phyloP scores from a whole-genome alignment of 2,113 vertebrate species.

The Carollia perspicillata region DNA sequence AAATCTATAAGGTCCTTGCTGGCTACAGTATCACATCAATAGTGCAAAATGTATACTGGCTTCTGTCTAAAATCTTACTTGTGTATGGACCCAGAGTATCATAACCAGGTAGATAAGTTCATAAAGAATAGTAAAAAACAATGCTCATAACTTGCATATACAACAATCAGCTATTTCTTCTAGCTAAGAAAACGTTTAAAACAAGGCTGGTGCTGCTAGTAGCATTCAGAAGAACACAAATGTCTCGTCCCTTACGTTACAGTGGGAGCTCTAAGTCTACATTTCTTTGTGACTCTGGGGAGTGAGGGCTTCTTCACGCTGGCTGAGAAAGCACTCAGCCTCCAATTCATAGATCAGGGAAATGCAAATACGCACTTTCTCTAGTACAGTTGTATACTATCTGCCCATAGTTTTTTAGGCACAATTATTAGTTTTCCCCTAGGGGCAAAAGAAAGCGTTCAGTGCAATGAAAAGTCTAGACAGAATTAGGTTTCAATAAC shows the following conservation, averaged over 20 bases:
- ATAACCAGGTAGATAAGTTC: conserved; percentile 72
- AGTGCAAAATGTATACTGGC: conserved; percentile 59
- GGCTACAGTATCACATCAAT: conserved; percentile 65
- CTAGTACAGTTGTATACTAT: conserved; percentile 75
- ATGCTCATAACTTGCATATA: conserved; percentile 62
- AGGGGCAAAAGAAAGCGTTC: conserved; percentile 82
- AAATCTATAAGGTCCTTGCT: conserved; percentile 69
- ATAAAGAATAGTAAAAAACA: conserved; percentile 51
- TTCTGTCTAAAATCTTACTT: conserved; percentile 55
- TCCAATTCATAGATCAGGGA: conserved; percentile 70
- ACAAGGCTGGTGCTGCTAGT: conserved; percentile 66
- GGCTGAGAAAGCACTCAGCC: conserved; percentile 74
- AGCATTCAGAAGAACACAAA: conserved; percentile 68
- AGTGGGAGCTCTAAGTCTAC: conserved; percentile 43
- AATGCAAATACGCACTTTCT: conserved; percentile 67
- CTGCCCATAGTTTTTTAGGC: conserved; percentile 80
- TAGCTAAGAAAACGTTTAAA: conserved; percentile 58
- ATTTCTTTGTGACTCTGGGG: conserved; percentile 63
- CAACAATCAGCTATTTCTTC: conserved; percentile 66
- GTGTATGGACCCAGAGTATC: conserved; percentile 63
- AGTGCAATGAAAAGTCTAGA: conserved; percentile 82
- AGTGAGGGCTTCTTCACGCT: conserved; percentile 62
- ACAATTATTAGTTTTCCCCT: conserved; percentile 82
- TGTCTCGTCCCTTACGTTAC: conserved; percentile 61
- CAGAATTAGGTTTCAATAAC: conserved; percentile 81